Evolutionary conservation across 92 coral and sea anemone genomes (phyloP), one percentile per base, ranked within the genome.

Genomic region (Scolanthus callimorphus): DNA sequence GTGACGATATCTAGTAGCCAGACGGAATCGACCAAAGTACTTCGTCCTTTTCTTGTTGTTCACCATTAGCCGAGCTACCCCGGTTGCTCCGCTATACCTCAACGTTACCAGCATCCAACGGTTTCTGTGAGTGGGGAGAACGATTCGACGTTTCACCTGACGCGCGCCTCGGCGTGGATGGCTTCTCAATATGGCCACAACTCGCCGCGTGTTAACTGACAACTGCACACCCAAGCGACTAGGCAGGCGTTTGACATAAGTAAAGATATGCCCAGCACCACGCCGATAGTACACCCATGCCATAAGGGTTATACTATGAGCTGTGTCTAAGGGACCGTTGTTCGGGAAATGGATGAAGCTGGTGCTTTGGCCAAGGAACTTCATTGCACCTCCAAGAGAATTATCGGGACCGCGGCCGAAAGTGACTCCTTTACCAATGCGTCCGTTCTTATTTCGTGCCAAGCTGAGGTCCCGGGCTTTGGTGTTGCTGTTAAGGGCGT

Each of bases 241-340:
- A n/a, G n/a, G n/a, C n/a, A n/a, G n/a, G n/a, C n/a, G n/a, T n/a
- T n/a, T n/a, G n/a, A n/a, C n/a, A 63, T 84, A 81, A 39, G 59
- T 78, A 27, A 84, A 66, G 56, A 84, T 84, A 17, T 70, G 54
- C 25, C 91, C 91, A 4, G 70, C 60, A 3, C 79, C 57, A 2
- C 95, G 95, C 34, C 61, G 55, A 61, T 67, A 81, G 57, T 72
- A 63, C 29, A 90, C 70, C 79, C 95, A 86, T 9, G 80, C 85
- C 60, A 80, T 59, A 21, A 73, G 56, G 3, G 83, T 85, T 57
- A 79, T 76, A 23, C 77, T 72, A 0, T 29, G 64, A 21, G 53
- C 59, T 12, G 91, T 70, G 67, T 85, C 91, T n/a, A 85, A 59
- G 21, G 55, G 60, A 6, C 91, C 76, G 3, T 74, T 73, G 49